Evolutionary conservation across 2,888 invertebrate species (phyloP), one percentile per base, ranked within the genome.

Genomic region (Automeris io): DNA sequence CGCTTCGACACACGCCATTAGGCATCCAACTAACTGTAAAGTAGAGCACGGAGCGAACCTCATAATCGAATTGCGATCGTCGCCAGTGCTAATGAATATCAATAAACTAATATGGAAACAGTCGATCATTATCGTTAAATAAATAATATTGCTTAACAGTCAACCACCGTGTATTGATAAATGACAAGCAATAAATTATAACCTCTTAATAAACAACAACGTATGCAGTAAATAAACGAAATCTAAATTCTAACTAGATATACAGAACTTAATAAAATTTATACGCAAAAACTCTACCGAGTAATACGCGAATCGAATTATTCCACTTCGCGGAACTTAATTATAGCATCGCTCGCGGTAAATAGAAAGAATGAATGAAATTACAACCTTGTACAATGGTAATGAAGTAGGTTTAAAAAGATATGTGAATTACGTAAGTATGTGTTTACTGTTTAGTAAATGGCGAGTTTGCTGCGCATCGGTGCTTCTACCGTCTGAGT

Each of bases 11-110:
- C 45, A 50, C 53, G 37, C 50, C 53, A 45, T 29, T 49, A 49
- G 50, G 51, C 54, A 48, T 49, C 58, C 56, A 54, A 52, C 55
- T 73, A 74, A 75, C 72, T 74, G 70, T 68, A 68, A 73, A 63
- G 61, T 22, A 29, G 22, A 8, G 25, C 25, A 12, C 19, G 6
- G 18, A 3, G 9, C 16, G 5, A 16, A 22, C 11, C 8, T 16
- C n/a, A 13, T 35, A 24, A 35, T 35, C 11, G 9, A 35, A 23
- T 7, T 4, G 18, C 18, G 16, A 5, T 6, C 13, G 3, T 18
- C 23, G 9, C 18, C 11, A 34, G 2, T 8, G 22, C 12, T 12
- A 13, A n/a, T n/a, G n/a, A n/a, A 29, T 13, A 11, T 24, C 1
- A 24, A 24, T 24, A n/a, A 3, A 24, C 11, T 5, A 3, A 16